These are phyloP conservation scores for Drosophila ustulata DNA, from an alignment of 2,888 invertebrate genomes.

Conservation along the genomic window DNA sequence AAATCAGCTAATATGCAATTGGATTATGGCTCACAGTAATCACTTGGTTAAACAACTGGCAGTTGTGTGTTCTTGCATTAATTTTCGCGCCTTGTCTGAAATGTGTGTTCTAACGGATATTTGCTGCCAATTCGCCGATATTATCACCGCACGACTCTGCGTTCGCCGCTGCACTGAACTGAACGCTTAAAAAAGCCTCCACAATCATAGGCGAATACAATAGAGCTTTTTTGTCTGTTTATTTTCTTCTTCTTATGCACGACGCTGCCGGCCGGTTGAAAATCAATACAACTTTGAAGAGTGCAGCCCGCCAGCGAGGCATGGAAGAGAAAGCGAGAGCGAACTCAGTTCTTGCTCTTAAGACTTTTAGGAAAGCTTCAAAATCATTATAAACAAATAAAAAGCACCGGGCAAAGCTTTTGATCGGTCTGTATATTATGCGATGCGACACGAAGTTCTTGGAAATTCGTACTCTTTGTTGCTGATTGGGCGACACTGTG, in stretches of 20 bases:
- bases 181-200: slow-evolving; percentile 30
- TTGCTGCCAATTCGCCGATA: background rate
- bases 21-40: background rate
- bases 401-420: slow-evolving; percentile 11
- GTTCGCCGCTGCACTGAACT: slow-evolving; percentile 66
- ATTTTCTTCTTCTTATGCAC: slow-evolving; percentile 19
- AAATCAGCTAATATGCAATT: slow-evolving; percentile 2
- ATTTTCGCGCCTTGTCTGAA: slow-evolving; percentile 13
- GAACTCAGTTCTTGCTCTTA: slow-evolving; percentile 10
- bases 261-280: slow-evolving; percentile 41
- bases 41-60: slow-evolving; percentile 23
- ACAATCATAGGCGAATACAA: slow-evolving; percentile 34
- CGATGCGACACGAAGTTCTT: slow-evolving; percentile 26
- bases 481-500: slow-evolving; percentile 7
- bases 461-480: slow-evolving; percentile 27
- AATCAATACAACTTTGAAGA: slow-evolving; percentile 60
- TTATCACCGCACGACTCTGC: slow-evolving; percentile 45
- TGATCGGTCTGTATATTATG: slow-evolving; percentile 36
- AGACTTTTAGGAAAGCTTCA: slow-evolving; percentile 4
- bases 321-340: slow-evolving; percentile 1
- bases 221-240: slow-evolving; percentile 49
- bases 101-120: slow-evolving; percentile 1
- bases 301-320: background rate
- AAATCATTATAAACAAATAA: slow-evolving; percentile 2
- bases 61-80: slow-evolving; percentile 31